phyloP scores from a whole-genome alignment of 2,888 invertebrate species.

The Hemithea aestivaria region DNA sequence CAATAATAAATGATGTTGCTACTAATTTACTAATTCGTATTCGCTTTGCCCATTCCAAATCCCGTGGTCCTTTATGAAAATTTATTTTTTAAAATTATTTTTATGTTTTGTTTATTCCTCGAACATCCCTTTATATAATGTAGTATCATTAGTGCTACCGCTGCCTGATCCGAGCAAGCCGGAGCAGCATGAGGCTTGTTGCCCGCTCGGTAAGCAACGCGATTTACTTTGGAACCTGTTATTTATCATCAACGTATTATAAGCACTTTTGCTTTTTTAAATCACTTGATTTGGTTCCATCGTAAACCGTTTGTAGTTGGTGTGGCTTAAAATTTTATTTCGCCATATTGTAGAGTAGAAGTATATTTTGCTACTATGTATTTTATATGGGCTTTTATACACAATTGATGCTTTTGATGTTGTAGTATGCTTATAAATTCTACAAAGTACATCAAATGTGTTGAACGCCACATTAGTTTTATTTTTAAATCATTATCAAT shows the following conservation, averaged over 20 bases:
- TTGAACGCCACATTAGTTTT: conserved; percentile 39
- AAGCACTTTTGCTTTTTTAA: conserved; percentile 15
- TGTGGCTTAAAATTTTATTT: conserved; percentile 62
- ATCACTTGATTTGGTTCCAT: conserved; percentile 44
- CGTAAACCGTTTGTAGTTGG: conserved; percentile 51
- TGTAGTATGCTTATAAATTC: conserved; percentile 30
- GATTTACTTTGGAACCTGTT: conserved; percentile 45
- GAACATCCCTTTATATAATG: conserved; percentile 60
- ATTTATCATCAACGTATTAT: too few relatives aligned
- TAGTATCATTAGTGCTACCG: conserved; percentile 88
- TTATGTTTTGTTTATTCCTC: conserved; percentile 64
- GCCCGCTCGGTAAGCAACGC: conserved; percentile 87
- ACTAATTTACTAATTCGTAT: conserved; percentile 79
- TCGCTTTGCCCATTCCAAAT: conserved; percentile 70
- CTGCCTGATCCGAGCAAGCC: conserved; percentile 92
- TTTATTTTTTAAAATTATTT: conserved; percentile 49
- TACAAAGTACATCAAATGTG: conserved; percentile 40
- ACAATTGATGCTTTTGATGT: conserved; percentile 47
- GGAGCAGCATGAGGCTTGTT: conserved; percentile 94
- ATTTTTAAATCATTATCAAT: conserved; percentile 27
- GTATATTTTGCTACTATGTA: conserved; percentile 25
- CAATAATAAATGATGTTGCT: conserved; percentile 60
- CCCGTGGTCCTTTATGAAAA: conserved; percentile 50
- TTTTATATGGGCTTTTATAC: conserved; percentile 23
- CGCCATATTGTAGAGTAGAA: conserved; percentile 32